Evolutionary conservation across 2,797 vertebrate genomes (phyloP).

Genomic region (Manis pentadactyla): DNA sequence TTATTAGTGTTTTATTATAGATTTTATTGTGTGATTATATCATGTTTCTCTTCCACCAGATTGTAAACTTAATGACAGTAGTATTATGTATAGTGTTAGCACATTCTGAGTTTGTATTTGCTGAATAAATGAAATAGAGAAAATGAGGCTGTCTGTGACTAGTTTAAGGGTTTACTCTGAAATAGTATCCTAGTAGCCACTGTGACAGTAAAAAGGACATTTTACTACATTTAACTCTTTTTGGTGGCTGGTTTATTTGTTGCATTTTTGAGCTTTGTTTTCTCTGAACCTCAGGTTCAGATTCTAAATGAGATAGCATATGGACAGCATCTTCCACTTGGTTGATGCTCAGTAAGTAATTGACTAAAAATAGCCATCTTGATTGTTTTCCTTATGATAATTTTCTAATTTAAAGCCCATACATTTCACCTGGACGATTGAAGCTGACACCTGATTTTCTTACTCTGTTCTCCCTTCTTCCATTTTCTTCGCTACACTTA

Average conservation of each 20-base stretch:
- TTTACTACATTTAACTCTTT: slow-evolving; percentile 39
- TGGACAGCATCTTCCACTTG: not conserved
- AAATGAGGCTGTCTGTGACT: not conserved
- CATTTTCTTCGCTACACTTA: slow-evolving; percentile 20
- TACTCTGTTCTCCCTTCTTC: not conserved
- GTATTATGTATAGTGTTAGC: not conserved
- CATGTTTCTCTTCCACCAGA: not conserved
- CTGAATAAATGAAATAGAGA: slow-evolving; percentile 48
- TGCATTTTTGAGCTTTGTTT: slow-evolving; percentile 46
- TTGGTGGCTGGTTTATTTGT: slow-evolving; percentile 26
- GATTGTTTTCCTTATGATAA: not conserved
- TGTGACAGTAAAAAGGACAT: not conserved
- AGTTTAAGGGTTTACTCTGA: not conserved
- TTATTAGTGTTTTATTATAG: slow-evolving; percentile 31
- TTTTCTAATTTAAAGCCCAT: not conserved
- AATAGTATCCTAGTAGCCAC: slow-evolving; percentile 10
- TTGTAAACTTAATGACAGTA: slow-evolving; percentile 27
- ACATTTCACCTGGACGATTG: not conserved
- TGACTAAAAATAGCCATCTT: not conserved
- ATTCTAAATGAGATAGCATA: not conserved
- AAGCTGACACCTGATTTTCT: not conserved
- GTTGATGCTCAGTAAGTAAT: not conserved
- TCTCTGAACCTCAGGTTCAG: not conserved
- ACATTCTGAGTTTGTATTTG: not conserved
- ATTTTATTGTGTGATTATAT: slow-evolving; percentile 33